Base-by-base conservation (phyloP, 2,888 invertebrate species). In the Archips crataeganus region DNA sequence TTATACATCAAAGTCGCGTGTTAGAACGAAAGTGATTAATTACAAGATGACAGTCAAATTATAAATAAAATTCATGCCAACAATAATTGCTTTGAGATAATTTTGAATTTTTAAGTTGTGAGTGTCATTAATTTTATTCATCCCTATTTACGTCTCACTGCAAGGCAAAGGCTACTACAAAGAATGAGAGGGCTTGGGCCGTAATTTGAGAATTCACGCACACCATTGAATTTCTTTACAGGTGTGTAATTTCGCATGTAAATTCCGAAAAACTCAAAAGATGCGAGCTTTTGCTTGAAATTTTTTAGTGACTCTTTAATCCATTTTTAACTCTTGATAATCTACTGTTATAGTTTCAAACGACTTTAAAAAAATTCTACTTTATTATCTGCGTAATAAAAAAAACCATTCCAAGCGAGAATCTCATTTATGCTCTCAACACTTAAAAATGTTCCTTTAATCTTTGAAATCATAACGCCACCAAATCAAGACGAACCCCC, bases 1-100 rank as follows among this genome's bases (percentile, higher is more conserved):
- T n/a, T 32, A 65, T 65, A 4, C 65, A 65, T 65, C 65, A 36
- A 13, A 65, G 65, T 65, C 51, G 13, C 65, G 36, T 36, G 32
- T 51, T 36, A 51, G 9, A 34, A 36, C 36, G n/a, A 15, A 9
- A 15, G 11, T 49, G 3, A 51, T 65, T 51, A 49, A 65, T 65
- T 51, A 51, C 13, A 34, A 36, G 51, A 32, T 65, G 64, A 65
- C 62, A 36, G 36, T 36, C 36, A 70, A 32, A 51, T n/a, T 54
- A 8, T 59, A 39, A 45, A 67, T 57, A 42, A 66, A 39, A 42
- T 10, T 47, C 34, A 8, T 8, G 15, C 34, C 34, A 42, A 68
- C 34, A 68, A 36, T 68, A 47, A 68, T 60, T 60, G 59, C 59
- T 60, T 47, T 57, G n/a, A 36, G 45, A 68, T 47, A 10, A 36